Conservation (phyloP, 2,113 vertebrate species). For the Kobus ellipsiprymnus region DNA sequence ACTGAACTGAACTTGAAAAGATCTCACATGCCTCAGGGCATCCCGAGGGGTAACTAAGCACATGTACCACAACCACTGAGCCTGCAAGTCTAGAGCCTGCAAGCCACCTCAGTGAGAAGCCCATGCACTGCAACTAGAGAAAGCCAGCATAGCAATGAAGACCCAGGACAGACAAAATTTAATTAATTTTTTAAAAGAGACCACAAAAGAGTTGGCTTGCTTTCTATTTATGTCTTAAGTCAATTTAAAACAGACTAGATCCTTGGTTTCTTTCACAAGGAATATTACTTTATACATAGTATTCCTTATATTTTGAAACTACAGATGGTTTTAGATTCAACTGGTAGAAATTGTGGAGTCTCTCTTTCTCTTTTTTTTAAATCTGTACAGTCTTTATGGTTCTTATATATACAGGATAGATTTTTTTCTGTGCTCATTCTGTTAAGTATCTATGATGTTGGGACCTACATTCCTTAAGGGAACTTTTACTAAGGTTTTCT, state of each 20-base stretch:
- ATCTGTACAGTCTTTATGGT: not conserved
- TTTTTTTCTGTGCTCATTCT: not conserved
- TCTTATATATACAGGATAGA: rapidly evolving
- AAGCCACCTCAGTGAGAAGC: not conserved
- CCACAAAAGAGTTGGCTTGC: not conserved
- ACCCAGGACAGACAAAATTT: not conserved
- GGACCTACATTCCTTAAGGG: rapidly evolving
- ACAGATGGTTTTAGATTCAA: not conserved
- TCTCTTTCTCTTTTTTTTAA: not conserved
- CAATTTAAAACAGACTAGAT: not conserved
- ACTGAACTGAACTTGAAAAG: not conserved
- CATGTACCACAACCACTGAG: not conserved
- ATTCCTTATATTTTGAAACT: not conserved
- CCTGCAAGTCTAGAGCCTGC: not conserved
- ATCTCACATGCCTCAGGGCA: not conserved
- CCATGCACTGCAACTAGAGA: not conserved
- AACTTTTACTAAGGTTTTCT: not conserved
- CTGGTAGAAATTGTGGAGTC: not conserved
- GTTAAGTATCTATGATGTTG: rapidly evolving
- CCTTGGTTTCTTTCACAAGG: not conserved
- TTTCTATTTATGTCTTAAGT: not conserved
- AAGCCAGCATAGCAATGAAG: not conserved
- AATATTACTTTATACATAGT: not conserved
- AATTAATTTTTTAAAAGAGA: not conserved
- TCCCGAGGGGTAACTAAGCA: not conserved